phyloP scores from a whole-genome alignment of 2,888 invertebrate genomes.

The Protophormia terraenovae region DNA sequence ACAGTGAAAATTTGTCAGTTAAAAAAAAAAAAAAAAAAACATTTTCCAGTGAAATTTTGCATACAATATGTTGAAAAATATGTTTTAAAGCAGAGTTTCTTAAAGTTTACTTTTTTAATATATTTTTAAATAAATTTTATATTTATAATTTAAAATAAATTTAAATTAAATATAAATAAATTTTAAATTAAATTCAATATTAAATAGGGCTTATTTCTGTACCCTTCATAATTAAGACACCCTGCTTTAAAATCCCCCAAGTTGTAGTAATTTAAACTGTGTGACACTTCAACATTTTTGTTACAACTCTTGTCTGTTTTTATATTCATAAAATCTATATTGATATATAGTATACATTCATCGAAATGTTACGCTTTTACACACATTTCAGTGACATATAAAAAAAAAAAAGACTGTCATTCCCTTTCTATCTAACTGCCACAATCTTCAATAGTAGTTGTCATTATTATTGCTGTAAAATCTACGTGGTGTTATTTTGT shows the following conservation, averaged over 20 bases:
- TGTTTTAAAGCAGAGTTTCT: background rate
- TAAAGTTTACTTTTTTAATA: background rate
- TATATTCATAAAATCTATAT: constrained; percentile 22
- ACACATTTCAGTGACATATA: constrained; percentile 19
- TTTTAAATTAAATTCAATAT: no score
- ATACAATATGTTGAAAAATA: no score
- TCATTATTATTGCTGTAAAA: constrained; percentile 25
- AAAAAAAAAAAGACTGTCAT: constrained; percentile 19
- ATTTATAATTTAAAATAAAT: no score
- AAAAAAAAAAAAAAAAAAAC: no score
- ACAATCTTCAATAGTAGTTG: background rate
- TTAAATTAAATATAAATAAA: no score
- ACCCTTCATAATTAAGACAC: background rate
- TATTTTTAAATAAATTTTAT: no score
- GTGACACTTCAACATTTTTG: background rate
- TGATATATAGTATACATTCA: background rate
- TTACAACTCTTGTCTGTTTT: background rate
- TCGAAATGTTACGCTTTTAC: background rate
- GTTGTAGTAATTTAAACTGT: background rate
- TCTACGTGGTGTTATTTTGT: constrained; percentile 47
- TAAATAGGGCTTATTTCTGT: background rate
- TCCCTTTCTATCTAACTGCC: background rate
- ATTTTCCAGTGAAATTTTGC: no score
- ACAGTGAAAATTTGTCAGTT: constrained; percentile 3
- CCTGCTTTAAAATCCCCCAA: background rate